These are phyloP conservation scores for Gallinago undulata DNA, from an alignment of 2,113 vertebrate genomes.

Conservation along the genomic window DNA sequence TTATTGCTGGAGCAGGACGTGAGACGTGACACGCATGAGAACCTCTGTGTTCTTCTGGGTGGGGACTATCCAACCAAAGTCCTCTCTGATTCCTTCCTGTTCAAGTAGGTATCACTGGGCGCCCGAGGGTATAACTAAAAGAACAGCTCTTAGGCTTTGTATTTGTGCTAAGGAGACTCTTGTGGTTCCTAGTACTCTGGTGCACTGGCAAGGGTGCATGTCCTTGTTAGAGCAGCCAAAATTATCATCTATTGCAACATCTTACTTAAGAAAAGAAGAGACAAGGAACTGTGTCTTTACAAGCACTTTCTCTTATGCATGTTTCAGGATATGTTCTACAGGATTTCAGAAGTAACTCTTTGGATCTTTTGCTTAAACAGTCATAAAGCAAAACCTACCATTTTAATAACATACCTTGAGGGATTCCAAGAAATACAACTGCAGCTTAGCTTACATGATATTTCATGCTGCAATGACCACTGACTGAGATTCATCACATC, in stretches of 20 bases:
- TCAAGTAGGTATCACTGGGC: background rate
- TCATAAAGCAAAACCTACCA: background rate
- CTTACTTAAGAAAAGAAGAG: background rate
- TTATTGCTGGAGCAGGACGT: background rate
- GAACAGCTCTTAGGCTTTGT: background rate
- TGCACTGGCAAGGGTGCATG: background rate
- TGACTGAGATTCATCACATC: constrained; percentile 99
- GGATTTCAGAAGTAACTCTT: background rate
- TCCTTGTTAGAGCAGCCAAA: background rate
- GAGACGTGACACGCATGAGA: background rate
- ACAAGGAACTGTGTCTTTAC: background rate
- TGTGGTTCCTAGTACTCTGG: background rate
- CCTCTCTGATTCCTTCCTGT: background rate
- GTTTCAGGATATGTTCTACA: background rate
- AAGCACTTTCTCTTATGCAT: background rate
- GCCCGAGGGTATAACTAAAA: background rate
- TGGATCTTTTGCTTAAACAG: background rate
- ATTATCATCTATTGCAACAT: background rate
- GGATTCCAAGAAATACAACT: constrained; percentile 99
- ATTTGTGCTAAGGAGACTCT: background rate
- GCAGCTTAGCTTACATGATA: constrained; percentile 96
- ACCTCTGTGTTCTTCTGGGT: background rate
- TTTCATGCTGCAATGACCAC: constrained; percentile 97
- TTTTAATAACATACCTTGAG: constrained; percentile 82
- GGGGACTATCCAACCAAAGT: background rate